A percentile compares a stretch with the other conserved stretches of the same genome.
Evolutionary conservation across 2,888 invertebrate species (phyloP).

Genomic region (Crepidodera aurea): DNA sequence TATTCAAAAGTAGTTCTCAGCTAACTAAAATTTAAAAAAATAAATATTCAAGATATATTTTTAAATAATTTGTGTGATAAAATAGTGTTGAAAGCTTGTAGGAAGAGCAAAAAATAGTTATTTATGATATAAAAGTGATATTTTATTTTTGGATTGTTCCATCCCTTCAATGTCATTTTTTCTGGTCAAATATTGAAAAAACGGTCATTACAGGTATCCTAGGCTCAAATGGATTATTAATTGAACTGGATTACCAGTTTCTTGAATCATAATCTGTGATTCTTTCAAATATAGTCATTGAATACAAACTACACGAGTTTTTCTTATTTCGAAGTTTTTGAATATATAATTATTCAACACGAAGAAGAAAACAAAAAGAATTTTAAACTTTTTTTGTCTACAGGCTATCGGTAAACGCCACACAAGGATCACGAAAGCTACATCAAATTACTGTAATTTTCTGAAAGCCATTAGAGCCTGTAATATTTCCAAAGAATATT

Average conservation of each 20-base stretch:
- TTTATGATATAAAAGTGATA: no score
- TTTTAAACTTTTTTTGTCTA: neutral
- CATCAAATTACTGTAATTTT: slow-evolving; percentile 12
- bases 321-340: neutral
- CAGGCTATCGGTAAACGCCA: neutral
- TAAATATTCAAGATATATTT: neutral
- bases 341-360: neutral
- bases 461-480: neutral
- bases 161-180: no score
- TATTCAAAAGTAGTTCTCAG: neutral
- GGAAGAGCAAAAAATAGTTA: no score
- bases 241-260: no score
- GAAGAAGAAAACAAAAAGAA: neutral
- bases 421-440: slow-evolving; percentile 1
- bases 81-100: no score
- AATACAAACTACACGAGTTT: neutral
- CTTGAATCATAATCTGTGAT: no score
- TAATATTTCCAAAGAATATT: neutral
- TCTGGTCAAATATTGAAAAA: no score
- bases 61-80: neutral
- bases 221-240: no score
- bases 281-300: neutral
- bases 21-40: neutral
- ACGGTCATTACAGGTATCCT: no score
- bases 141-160: no score